These are phyloP conservation scores for Microctenopoma steveboyesi DNA, from an alignment of 2,797 vertebrate species.

Conservation along the genomic window DNA sequence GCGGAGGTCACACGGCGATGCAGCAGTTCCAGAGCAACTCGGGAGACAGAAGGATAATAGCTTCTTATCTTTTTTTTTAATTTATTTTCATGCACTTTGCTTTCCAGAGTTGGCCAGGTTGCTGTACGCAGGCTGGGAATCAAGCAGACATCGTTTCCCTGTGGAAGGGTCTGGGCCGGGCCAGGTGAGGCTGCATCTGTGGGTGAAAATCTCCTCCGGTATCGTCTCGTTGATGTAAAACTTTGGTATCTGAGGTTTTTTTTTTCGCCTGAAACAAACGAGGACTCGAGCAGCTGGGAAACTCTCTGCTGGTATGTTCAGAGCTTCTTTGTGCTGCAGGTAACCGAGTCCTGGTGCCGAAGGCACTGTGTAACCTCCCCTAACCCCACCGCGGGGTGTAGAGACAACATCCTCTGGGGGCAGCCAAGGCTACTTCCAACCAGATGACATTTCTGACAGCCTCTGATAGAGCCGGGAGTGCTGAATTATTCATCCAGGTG, in stretches of 20 bases:
- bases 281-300: too few species aligned
- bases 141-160: constrained; percentile 71
- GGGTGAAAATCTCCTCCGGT: constrained; percentile 20
- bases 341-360: constrained; percentile 44
- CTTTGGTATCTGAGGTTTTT: too few species aligned
- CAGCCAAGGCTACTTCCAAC: constrained; percentile 67
- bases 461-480: constrained; percentile 71
- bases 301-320: constrained; percentile 12
- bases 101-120: constrained; percentile 50
- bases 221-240: neutral
- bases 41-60: constrained; percentile 20
- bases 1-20: constrained; percentile 43
- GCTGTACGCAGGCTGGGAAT: constrained; percentile 41
- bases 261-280: too few species aligned
- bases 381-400: constrained; percentile 63
- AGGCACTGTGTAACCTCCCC: constrained; percentile 63
- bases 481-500: constrained; percentile 83
- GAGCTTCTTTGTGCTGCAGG: constrained; percentile 38
- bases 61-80: constrained; percentile 23
- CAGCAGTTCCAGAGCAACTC: constrained; percentile 11
- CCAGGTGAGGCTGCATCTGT: constrained; percentile 75
- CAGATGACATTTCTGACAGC: constrained; percentile 83
- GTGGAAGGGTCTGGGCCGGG: constrained; percentile 70
- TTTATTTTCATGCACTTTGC: constrained; percentile 11
- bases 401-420: constrained; percentile 69